A percentile compares a stretch with the other conserved stretches of the same genome.
These are phyloP conservation scores for Tarsius wallacei DNA, from an alignment of 2,797 vertebrate species.

Conservation along the genomic window DNA sequence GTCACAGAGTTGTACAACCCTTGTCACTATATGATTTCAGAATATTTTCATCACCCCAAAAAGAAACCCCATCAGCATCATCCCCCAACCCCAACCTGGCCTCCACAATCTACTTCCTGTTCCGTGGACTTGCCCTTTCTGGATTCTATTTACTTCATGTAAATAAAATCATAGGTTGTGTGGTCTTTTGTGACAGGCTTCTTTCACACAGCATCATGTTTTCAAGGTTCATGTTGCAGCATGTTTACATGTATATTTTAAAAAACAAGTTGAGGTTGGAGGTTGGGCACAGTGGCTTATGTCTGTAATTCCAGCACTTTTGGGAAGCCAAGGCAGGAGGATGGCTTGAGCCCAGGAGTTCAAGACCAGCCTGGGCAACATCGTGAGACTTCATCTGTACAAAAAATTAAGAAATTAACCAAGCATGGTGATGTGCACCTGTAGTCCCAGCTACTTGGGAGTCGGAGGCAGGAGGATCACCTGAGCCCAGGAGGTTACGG, in stretches of 20 bases:
- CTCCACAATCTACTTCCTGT: neutral
- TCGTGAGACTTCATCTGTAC: neutral
- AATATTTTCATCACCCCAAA: neutral
- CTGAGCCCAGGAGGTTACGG: neutral
- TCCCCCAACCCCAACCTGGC: too few species aligned
- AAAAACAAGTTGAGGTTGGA: neutral
- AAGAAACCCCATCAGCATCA: neutral
- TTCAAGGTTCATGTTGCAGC: neutral
- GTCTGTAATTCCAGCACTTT: neutral
- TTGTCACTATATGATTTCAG: conserved; percentile 10
- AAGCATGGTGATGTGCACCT: neutral
- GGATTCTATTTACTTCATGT: neutral
- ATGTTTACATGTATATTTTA: neutral
- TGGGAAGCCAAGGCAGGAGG: rapidly evolving
- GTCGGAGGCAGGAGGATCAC: neutral
- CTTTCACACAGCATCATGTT: neutral
- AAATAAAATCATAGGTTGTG: neutral
- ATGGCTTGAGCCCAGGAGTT: neutral
- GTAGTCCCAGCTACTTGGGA: neutral
- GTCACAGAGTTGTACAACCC: neutral
- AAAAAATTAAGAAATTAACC: neutral
- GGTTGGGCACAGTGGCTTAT: neutral
- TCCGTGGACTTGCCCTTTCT: neutral
- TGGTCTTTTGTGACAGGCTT: neutral
- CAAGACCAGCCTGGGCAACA: neutral